phyloP scores from a whole-genome alignment of 1,140 invertebrate genomes.

The Papilio machaon region DNA sequence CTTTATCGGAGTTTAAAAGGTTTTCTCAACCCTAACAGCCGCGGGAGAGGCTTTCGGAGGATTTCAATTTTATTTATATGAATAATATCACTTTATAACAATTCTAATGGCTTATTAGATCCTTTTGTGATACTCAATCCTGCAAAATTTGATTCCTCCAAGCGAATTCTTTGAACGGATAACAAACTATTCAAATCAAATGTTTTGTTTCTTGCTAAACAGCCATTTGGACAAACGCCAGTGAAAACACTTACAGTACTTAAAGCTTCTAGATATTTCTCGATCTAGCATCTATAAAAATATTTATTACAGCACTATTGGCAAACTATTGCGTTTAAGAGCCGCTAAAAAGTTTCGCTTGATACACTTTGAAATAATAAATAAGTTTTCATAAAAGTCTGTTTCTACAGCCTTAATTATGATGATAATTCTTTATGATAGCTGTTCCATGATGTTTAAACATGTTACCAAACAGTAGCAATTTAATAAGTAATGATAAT shows the following conservation, averaged over 20 bases:
- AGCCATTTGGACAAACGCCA: slow-evolving; percentile 2
- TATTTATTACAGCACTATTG: neutral
- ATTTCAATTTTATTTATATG: slow-evolving; percentile 7
- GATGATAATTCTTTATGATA: neutral
- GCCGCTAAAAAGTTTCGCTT: slow-evolving; percentile 12
- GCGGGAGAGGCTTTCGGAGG: neutral
- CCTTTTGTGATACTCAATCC: slow-evolving; percentile 5
- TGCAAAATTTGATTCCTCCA: neutral
- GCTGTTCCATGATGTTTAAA: neutral
- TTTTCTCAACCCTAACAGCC: slow-evolving; percentile 7
- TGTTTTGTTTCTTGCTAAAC: neutral
- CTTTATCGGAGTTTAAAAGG: slow-evolving; percentile 18
- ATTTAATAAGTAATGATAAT: too few species aligned
- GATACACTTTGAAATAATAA: neutral
- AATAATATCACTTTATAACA: slow-evolving; percentile 19
- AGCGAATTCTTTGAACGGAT: neutral
- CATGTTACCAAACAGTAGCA: too few species aligned
- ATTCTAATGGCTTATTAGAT: neutral
- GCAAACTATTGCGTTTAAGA: neutral
- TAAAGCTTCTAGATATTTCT: neutral
- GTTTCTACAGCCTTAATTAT: neutral
- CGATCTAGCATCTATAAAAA: neutral
- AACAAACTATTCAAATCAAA: neutral
- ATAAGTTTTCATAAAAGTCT: neutral
- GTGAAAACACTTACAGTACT: neutral